phyloP scores from a whole-genome alignment of 2,888 invertebrate species.

The Notocelia uddmanniana region DNA sequence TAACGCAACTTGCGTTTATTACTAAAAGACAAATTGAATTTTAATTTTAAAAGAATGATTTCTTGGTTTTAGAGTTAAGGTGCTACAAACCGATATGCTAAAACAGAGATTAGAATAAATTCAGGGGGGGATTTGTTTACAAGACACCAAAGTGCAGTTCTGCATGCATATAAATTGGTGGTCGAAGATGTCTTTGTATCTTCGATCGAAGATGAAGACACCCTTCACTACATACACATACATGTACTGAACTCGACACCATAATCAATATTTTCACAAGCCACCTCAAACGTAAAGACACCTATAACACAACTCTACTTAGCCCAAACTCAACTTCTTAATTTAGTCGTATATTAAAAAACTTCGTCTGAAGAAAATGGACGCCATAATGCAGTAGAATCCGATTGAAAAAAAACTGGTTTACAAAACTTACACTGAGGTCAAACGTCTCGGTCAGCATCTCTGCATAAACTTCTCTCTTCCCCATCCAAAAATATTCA shows the following conservation, averaged over 20 bases:
- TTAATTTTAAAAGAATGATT: too few species aligned
- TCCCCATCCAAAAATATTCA: slow-evolving; percentile 84
- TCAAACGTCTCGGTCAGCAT: slow-evolving; percentile 76
- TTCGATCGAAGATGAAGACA: neutral
- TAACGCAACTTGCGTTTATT: too few species aligned
- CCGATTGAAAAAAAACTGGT: slow-evolving; percentile 36
- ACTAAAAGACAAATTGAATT: too few species aligned
- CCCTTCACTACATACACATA: neutral
- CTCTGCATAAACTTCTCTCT: slow-evolving; percentile 78
- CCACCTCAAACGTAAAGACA: slow-evolving; percentile 52
- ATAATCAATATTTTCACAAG: slow-evolving; percentile 57
- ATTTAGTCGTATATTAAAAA: slow-evolving; percentile 58
- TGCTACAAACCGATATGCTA: too few species aligned
- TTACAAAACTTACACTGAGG: slow-evolving; percentile 66
- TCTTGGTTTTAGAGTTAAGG: too few species aligned
- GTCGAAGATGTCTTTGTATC: too few species aligned
- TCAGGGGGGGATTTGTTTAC: too few species aligned
- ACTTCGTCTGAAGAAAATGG: slow-evolving; percentile 63
- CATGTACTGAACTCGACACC: neutral
- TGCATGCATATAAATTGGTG: neutral
- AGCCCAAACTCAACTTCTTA: slow-evolving; percentile 48
- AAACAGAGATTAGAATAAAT: too few species aligned
- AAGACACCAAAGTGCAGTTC: too few species aligned
- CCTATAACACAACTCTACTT: slow-evolving; percentile 44
- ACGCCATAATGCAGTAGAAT: slow-evolving; percentile 56